phyloP scores from a whole-genome alignment of 2,888 invertebrate species.

The Brachypalpus laphriformis region DNA sequence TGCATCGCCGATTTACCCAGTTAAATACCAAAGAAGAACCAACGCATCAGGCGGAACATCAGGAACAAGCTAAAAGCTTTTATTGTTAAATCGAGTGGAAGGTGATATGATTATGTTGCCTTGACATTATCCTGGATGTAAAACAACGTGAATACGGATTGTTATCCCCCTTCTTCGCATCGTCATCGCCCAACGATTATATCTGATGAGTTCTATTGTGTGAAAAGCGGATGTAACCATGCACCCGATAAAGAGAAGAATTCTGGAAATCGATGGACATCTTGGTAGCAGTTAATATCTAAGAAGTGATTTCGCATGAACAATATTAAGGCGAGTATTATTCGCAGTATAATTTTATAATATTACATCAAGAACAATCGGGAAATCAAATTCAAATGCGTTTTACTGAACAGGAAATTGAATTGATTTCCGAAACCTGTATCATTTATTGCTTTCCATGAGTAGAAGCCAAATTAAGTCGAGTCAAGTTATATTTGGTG shows the following conservation, averaged over 20 bases:
- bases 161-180: conserved; percentile 18
- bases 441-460: too few species aligned
- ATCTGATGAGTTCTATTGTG: conserved; percentile 68
- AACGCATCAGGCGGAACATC: conserved; percentile 37
- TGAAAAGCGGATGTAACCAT: conserved; percentile 44
- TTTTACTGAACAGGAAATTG: too few species aligned
- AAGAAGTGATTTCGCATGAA: neutral
- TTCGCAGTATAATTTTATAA: too few species aligned
- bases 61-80: conserved; percentile 70
- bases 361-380: too few species aligned
- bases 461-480: too few species aligned
- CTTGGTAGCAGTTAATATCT: neutral
- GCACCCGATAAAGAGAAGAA: conserved; percentile 19
- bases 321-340: too few species aligned
- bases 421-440: too few species aligned
- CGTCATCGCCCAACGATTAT: conserved; percentile 42
- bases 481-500: too few species aligned
- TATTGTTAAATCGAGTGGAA: conserved; percentile 82
- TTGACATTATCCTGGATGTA: conserved; percentile 71
- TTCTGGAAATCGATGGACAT: neutral
- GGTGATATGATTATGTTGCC: conserved; percentile 82
- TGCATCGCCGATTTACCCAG: conserved; percentile 26
- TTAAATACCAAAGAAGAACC: conserved; percentile 4
- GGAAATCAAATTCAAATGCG: too few species aligned
- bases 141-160: conserved; percentile 51